Base-by-base conservation (phyloP, 1,140 invertebrate genomes). In the Philotrypesis tridentata region DNA sequence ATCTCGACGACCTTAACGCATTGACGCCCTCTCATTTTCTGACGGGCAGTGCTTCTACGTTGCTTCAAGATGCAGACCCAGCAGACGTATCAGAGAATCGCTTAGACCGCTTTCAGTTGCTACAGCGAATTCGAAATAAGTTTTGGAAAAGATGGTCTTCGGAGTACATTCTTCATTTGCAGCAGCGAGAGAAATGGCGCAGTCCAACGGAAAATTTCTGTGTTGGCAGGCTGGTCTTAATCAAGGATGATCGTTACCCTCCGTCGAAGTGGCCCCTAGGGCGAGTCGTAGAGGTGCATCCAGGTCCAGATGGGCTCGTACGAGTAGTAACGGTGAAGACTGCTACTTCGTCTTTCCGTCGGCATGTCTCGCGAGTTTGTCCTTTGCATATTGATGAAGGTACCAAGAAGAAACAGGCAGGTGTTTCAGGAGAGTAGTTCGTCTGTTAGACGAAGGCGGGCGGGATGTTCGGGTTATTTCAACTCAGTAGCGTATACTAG, bases 121-220 rank as follows among this genome's bases (percentile, higher is more conserved):
- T 85, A 9, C 85, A 88, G 61, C 78, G 77, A 73, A 73, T 88
- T 0, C 33, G 55, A 4, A 83, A 89, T 71, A 31, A 83, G 12
- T 85, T 87, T 65, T 89, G 88, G 86, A 82, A 74, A 43, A n/a
- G 83, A 48, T 89, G 86, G 85, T 63, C 67, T 0, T 23, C n/a
- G 1, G 88, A 89, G 78, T 89, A 88, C 43, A 65, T 86, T 0
- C 67, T 80, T 12, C 68, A 82, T 8, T 82, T 88, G 4, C 87
- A 87, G 63, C 74, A 82, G 33, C 37, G 86, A 31, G 55, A 6
- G 1, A 87, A 87, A 67, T 88, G 86, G 86, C 31, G 21, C 11
- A 21, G 17, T 14, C 6, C 74, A 23, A 25, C 14, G 1, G n/a
- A 74, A n/a, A 84, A 86, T 65, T 63, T 86, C 21, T 4, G 61